Evolutionary conservation across 2,888 invertebrate genomes (phyloP), one percentile per base, ranked within the genome.

Genomic region (Operophtera brumata): DNA sequence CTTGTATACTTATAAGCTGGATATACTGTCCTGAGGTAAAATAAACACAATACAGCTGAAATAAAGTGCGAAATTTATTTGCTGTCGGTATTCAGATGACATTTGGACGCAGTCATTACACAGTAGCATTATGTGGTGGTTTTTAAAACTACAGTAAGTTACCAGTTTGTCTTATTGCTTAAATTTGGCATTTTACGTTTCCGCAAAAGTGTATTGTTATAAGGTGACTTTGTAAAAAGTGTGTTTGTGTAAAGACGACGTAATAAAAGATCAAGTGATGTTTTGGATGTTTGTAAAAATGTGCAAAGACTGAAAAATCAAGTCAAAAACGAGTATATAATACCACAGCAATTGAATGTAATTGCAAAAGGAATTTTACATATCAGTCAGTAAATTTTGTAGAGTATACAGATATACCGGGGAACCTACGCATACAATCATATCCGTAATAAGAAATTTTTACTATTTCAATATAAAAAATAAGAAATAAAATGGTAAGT

Each of bases 21-120:
- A n/a, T n/a, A n/a, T n/a, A n/a, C n/a, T n/a, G n/a, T n/a, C n/a
- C n/a, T 20, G 26, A 6, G 9, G 28, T 11, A 7, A 12, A 26
- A 32, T n/a, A 28, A 34, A 37, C 12, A 32, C n/a, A 25, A 32
- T 28, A 13, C 46, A 25, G 35, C 13, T 11, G 11, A 39, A 26
- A 47, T 54, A 54, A 54, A 49, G 44, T 41, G 44, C 6, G 44
- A 59, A 64, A 59, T 68, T 71, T 66, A 60, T 56, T 35, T 54
- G 42, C 69, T 69, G 62, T 59, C 73, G 47, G 45, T 77, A 74
- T 69, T 53, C 12, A 36, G 57, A 56, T 54, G 68, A 69, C 69
- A 70, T 71, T 73, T 70, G 66, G 56, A 65, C 61, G 60, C 61
- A 49, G 68, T 71, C 75, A 77, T 72, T 69, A 66, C 66, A 67